Conservation (phyloP, 2,113 vertebrate species). For the Capra hircus region DNA sequence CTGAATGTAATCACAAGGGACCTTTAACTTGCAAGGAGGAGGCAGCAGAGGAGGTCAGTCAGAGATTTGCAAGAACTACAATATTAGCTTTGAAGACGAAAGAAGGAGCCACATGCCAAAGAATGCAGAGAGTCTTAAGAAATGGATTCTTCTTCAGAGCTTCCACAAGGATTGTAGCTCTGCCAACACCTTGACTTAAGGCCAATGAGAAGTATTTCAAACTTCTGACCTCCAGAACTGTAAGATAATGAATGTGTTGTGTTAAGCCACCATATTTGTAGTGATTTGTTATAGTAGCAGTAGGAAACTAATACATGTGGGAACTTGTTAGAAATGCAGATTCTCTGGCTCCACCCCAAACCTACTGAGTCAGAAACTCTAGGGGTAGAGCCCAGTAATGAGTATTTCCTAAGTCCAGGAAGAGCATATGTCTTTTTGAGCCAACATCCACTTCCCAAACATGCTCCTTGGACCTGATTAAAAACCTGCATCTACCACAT, state of each 20-base stretch:
- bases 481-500: background rate
- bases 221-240: background rate
- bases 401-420: background rate
- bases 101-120: background rate
- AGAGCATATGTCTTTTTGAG: background rate
- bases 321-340: background rate
- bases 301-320: background rate
- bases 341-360: background rate
- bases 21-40: background rate
- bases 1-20: background rate
- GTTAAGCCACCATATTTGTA: background rate
- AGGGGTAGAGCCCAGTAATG: background rate
- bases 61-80: background rate
- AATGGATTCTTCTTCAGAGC: background rate
- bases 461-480: conserved; percentile 11
- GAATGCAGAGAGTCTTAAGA: background rate
- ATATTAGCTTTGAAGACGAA: background rate
- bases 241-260: background rate
- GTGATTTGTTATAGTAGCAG: background rate
- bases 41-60: background rate
- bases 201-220: background rate
- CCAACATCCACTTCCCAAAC: conserved; percentile 18
- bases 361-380: background rate
- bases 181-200: background rate
- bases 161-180: background rate